Base-by-base conservation (phyloP, 2,113 vertebrate species). In the Salvelinus namaycush region DNA sequence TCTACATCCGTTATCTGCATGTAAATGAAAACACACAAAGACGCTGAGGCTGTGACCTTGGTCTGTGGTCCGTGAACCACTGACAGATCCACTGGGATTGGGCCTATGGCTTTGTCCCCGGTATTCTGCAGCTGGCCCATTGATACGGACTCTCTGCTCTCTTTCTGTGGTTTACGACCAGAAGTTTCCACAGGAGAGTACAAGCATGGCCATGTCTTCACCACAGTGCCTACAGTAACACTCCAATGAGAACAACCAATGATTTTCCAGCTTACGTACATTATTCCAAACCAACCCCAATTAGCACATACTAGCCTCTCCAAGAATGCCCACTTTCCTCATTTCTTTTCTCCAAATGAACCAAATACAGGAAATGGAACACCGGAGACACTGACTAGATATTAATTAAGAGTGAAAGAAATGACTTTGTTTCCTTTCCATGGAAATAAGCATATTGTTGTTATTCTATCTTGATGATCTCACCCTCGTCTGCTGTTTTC, bases 221-320 rank as follows among this genome's bases (percentile, higher is more conserved):
- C 83, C 76, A 22, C 81, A 59, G 78, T 68, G 79, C 82, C 86
- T 84, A 81, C 84, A 67, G 74, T 20, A 71, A 78, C 80, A 75
- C 81, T 69, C 27, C 9, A 66, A 89, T 49, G 87, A 81, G 82
- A 84, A 87, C 79, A 84, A 78, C 88, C 85, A 79, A 87, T 81
- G 77, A 81, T 81, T 85, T 72, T 86, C 75, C 72, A 76, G 64
- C 59, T 68, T 77, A 20, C 49, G 81, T 66, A 22, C 75, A 9
- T 77, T 75, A 76, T 51, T 73, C 81, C 66, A 69, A 74, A 76
- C 81, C 77, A 68, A 76, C 68, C 70, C 59, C 72, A 48, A 72
- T 81, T 79, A 76, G 80, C 77, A 79, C 83, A 72, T 75, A 72
- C 39, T 39, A 9, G 39, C 8, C 39, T 9, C 39, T 39, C 39